Base-by-base conservation (phyloP, 2,113 vertebrate genomes). In the Eulemur rufifrons region DNA sequence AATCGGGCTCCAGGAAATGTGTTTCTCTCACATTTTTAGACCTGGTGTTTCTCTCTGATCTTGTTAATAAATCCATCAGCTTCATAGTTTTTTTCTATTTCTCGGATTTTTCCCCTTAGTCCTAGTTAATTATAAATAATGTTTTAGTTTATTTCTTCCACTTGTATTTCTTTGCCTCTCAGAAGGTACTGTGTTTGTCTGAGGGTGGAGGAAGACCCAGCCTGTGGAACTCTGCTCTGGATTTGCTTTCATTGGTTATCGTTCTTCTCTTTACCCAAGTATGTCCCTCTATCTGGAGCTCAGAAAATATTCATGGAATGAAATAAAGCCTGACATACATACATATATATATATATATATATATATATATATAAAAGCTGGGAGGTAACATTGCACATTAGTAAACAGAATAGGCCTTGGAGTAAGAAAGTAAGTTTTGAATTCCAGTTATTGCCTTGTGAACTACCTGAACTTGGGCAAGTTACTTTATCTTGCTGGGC, bases 41-140 rank as follows among this genome's bases (percentile, higher is more conserved):
- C 37, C 47, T 85, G 39, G 37, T 82, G 14, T 94, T 94, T 82
- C 84, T 90, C 91, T 94, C 18, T 90, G 32, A 68, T 39, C 47
- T 94, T 85, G 29, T 82, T 85, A 83, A 68, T 77, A 88, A 86
- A 83, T 34, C 5, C 69, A 32, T 66, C 14, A 81, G 81, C 14
- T 68, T 88, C 15, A 56, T 29, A 89, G 68, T 42, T 84, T 52
- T 66, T 76, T 63, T 86, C 34, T 34, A 25, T 42, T 77, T 66
- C 45, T 92, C 47, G 45, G 12, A 27, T n/a, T 89, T 11, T 0
- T 1, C 17, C 50, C n/a, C 64, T 86, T 83, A 77, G 12, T 59
- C 37, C 23, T 68, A 25, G 45, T 94, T 87, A 56, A 68, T 37
- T 92, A 18, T 84, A 89, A 59, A 32, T 45, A 59, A 32, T 50